These are phyloP conservation scores for Semicossyphus pulcher DNA, from an alignment of 2,113 vertebrate species.

Conservation along the genomic window DNA sequence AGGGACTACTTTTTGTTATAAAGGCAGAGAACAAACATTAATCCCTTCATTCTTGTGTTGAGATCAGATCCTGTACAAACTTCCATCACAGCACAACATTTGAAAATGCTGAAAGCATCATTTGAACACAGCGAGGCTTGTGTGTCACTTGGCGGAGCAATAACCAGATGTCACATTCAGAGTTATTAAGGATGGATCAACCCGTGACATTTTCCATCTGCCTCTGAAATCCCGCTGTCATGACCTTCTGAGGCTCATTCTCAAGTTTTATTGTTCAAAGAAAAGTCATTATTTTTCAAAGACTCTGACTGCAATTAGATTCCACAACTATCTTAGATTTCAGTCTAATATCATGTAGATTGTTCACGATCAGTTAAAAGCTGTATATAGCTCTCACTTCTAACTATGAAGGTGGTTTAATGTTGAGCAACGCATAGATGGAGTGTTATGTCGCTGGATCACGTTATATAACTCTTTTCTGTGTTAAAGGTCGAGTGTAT, in stretches of 20 bases:
- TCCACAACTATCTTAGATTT: not conserved
- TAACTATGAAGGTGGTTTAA: too few species aligned
- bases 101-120: not conserved
- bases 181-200: conserved; percentile 19
- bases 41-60: too few species aligned
- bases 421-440: too few species aligned
- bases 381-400: not conserved
- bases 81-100: not conserved
- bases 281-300: not conserved
- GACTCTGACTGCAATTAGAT: not conserved
- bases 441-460: too few species aligned
- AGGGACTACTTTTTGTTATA: not conserved
- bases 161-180: not conserved
- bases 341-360: not conserved
- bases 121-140: conserved; percentile 5
- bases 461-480: too few species aligned
- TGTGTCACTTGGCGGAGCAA: not conserved
- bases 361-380: not conserved
- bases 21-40: not conserved
- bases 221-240: conserved; percentile 11
- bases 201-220: conserved; percentile 24
- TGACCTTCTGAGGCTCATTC: conserved; percentile 2
- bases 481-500: too few species aligned
- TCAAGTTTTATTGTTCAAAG: conserved; percentile 4
- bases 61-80: not conserved